Evolutionary conservation across 2,113 vertebrate genomes (phyloP).

Genomic region (Setophaga coronata): DNA sequence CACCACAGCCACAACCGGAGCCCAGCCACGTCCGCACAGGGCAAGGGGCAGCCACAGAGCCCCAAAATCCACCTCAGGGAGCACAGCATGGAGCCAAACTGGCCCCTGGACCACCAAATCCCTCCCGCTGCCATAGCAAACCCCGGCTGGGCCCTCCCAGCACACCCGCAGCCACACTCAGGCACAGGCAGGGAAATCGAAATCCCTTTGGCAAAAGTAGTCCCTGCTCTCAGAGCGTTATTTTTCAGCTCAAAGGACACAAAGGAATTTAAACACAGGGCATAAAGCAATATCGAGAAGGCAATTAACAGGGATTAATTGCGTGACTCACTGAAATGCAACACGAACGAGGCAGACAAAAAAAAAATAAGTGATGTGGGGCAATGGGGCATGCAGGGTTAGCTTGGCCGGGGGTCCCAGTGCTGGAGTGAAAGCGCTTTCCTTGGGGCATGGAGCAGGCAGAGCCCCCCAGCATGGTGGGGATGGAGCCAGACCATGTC

Average conservation of each 20-base stretch:
- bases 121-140: not conserved
- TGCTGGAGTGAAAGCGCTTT: not conserved
- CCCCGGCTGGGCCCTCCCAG: rapidly evolving
- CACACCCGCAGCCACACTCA: not conserved
- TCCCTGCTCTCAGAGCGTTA: not conserved
- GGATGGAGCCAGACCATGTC: rapidly evolving
- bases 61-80: not conserved
- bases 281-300: constrained; percentile 18
- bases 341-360: not conserved
- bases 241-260: constrained; percentile 38
- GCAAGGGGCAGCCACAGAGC: not conserved
- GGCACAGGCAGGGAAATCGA: not conserved
- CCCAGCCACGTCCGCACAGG: rapidly evolving
- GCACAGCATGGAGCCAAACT: rapidly evolving
- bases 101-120: not conserved
- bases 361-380: not conserved
- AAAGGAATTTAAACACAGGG: constrained; percentile 45
- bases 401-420: not conserved
- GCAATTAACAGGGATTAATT: constrained; percentile 58
- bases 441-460: rapidly evolving
- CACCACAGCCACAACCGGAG: rapidly evolving
- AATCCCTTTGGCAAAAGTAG: not conserved
- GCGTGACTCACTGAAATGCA: constrained; percentile 45
- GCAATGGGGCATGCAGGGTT: not conserved
- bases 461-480: rapidly evolving